Percentiles rank a stretch among this genome's conserved stretches.
phyloP scores from a whole-genome alignment of 1,140 invertebrate genomes.

The Drosophila jambulina region DNA sequence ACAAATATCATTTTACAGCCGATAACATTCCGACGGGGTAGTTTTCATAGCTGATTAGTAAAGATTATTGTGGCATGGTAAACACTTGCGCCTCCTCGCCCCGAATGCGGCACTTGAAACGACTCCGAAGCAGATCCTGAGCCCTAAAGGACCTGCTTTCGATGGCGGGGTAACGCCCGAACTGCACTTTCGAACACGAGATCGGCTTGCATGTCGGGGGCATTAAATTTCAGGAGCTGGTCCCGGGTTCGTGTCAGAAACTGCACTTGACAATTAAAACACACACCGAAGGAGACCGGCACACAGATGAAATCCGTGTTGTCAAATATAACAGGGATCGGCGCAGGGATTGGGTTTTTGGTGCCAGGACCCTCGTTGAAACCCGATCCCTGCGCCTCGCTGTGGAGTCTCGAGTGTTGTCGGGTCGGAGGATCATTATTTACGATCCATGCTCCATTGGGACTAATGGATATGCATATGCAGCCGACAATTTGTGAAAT shows the following conservation, averaged over 20 bases:
- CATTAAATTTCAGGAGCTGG: slow-evolving; percentile 54
- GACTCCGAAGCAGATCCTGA: slow-evolving; percentile 14
- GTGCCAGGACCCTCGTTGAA: slow-evolving; percentile 47
- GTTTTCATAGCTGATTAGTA: slow-evolving; percentile 75
- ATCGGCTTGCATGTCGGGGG: slow-evolving; percentile 54
- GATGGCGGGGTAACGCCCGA: slow-evolving; percentile 35
- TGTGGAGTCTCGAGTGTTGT: slow-evolving; percentile 56
- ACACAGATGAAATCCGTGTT: slow-evolving; percentile 45
- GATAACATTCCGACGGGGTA: slow-evolving; percentile 29
- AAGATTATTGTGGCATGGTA: slow-evolving; percentile 72
- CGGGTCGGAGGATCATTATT: slow-evolving; percentile 31
- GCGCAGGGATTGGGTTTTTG: slow-evolving; percentile 36
- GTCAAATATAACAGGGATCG: slow-evolving; percentile 74
- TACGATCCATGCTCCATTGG: slow-evolving; percentile 46
- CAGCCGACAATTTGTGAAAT: slow-evolving; percentile 52
- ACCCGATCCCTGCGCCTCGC: slow-evolving; percentile 47
- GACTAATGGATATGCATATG: slow-evolving; percentile 53
- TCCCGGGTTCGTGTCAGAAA: slow-evolving; percentile 54
- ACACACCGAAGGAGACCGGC: slow-evolving; percentile 6
- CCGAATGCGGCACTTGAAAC: slow-evolving; percentile 61
- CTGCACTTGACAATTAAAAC: slow-evolving; percentile 74
- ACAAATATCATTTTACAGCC: slow-evolving; percentile 57
- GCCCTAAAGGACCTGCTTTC: slow-evolving; percentile 29
- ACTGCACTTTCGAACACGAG: slow-evolving; percentile 49
- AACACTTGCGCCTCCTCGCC: slow-evolving; percentile 58